Evolutionary conservation across 2,113 vertebrate species (phyloP).

Genomic region (Phodopus roborovskii): DNA sequence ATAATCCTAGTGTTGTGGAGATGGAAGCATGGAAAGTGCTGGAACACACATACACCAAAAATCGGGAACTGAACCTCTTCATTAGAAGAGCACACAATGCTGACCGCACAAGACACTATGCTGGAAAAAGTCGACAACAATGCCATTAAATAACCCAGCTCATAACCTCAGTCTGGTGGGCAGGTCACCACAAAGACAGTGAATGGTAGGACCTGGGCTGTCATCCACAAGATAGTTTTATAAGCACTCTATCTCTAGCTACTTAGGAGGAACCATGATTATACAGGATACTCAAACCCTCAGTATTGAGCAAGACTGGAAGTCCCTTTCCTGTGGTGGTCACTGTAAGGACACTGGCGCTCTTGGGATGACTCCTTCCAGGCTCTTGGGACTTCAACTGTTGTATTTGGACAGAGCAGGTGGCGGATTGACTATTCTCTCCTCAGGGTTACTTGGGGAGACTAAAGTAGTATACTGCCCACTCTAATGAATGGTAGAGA

Average conservation of each 20-base stretch:
- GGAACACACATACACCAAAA: background rate
- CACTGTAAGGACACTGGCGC: background rate
- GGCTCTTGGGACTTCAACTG: background rate
- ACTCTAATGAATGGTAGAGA: background rate
- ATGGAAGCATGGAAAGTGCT: background rate
- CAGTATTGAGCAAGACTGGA: slow-evolving; percentile 64
- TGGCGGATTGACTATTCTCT: background rate
- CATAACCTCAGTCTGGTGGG: slow-evolving; percentile 54
- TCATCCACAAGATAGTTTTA: slow-evolving; percentile 42
- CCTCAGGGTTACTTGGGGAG: slow-evolving; percentile 3
- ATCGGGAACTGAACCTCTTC: background rate
- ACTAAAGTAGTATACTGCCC: background rate
- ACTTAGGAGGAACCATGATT: slow-evolving; percentile 26
- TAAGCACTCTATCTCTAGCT: slow-evolving; percentile 22
- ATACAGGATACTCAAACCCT: slow-evolving; percentile 26
- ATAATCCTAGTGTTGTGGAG: background rate
- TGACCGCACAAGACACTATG: background rate
- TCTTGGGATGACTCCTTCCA: background rate
- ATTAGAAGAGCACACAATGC: background rate
- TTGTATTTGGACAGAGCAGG: slow-evolving; percentile 54
- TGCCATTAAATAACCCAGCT: background rate
- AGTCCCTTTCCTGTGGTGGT: background rate
- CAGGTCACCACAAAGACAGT: slow-evolving; percentile 45
- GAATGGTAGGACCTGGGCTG: background rate
- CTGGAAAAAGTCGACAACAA: background rate